These are phyloP conservation scores for Balearica regulorum DNA, from an alignment of 2,797 vertebrate species.

Conservation along the genomic window DNA sequence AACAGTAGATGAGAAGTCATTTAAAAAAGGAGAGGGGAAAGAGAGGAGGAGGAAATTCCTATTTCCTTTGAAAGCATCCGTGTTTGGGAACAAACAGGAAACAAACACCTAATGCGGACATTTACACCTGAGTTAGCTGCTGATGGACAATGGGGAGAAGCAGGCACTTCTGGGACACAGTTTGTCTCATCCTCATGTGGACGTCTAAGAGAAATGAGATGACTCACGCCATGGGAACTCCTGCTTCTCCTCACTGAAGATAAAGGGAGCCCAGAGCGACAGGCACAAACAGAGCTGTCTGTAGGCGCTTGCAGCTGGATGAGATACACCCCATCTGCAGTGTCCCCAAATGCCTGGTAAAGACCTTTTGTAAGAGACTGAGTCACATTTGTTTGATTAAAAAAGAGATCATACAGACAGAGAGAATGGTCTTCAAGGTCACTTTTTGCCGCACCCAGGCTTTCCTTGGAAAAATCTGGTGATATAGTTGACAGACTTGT, in stretches of 20 bases:
- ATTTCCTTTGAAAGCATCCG: neutral
- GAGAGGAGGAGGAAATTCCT: neutral
- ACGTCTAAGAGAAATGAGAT: neutral
- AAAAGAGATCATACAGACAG: neutral
- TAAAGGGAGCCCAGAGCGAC: neutral
- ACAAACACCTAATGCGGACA: neutral
- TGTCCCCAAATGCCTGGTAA: neutral
- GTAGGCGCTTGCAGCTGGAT: neutral
- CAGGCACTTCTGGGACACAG: neutral
- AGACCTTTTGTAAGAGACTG: neutral
- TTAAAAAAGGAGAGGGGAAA: neutral
- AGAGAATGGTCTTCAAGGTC: neutral
- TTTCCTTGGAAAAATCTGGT: neutral
- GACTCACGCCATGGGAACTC: neutral
- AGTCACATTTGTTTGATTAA: neutral
- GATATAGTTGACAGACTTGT: neutral
- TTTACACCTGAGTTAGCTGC: neutral
- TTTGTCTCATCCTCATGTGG: neutral
- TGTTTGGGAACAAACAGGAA: neutral
- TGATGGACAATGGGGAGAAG: neutral
- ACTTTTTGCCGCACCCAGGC: neutral
- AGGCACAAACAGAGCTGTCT: neutral
- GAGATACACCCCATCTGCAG: neutral
- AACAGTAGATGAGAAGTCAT: neutral
- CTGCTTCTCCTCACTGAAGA: neutral